phyloP scores from a whole-genome alignment of 2,888 invertebrate species.

The Calliopum simillimum region DNA sequence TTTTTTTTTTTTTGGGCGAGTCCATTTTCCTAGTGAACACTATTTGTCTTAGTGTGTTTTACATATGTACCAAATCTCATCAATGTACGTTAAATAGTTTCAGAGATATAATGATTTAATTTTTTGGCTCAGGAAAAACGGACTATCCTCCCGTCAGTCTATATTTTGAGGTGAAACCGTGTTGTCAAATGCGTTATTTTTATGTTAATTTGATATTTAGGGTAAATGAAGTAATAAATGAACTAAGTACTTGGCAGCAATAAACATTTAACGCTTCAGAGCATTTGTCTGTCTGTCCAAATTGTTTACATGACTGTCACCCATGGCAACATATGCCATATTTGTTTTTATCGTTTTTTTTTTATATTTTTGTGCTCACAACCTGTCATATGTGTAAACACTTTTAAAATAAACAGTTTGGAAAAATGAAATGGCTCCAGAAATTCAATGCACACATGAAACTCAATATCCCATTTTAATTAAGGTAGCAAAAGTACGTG shows the following conservation, averaged over 20 bases:
- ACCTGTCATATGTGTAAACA: slow-evolving; percentile 2
- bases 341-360: neutral
- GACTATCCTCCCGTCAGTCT: too few relatives aligned
- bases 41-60: too few relatives aligned
- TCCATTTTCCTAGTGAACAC: too few relatives aligned
- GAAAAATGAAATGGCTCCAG: neutral
- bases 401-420: slow-evolving; percentile 16
- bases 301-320: neutral
- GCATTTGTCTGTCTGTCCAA: neutral
- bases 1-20: too few relatives aligned
- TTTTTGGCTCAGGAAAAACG: too few relatives aligned
- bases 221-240: slow-evolving; percentile 6
- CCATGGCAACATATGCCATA: slow-evolving; percentile 9
- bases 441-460: neutral
- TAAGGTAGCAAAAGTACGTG: slow-evolving; percentile 1
- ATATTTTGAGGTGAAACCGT: too few relatives aligned
- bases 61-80: too few relatives aligned
- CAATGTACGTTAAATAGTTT: too few relatives aligned
- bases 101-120: too few relatives aligned
- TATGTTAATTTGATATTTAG: neutral
- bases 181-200: too few relatives aligned
- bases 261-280: slow-evolving; percentile 21
- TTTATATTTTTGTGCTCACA: neutral
- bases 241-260: neutral
- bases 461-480: slow-evolving; percentile 14